Conservation (phyloP, 1,140 invertebrate genomes). For the Drosophila fuyamai region DNA sequence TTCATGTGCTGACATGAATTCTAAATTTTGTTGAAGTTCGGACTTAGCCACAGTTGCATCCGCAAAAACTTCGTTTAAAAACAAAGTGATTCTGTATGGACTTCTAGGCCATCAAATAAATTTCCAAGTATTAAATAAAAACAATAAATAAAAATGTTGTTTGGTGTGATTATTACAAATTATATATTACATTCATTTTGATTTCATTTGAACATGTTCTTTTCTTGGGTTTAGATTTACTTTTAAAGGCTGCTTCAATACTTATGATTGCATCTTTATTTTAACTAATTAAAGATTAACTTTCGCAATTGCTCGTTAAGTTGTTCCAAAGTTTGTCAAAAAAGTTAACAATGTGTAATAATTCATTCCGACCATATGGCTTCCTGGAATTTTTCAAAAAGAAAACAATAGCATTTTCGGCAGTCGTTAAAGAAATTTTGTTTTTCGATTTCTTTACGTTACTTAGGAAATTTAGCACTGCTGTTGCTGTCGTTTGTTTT, state of each 20-base stretch:
- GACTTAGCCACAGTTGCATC: neutral
- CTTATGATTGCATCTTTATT: too few species aligned
- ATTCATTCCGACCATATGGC: conserved; percentile 1
- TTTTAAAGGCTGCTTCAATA: too few species aligned
- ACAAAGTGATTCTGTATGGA: neutral
- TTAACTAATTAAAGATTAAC: neutral
- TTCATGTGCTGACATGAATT: conserved; percentile 32
- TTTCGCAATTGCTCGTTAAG: neutral
- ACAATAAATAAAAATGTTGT: too few species aligned
- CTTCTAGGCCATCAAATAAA: neutral
- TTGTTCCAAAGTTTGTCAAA: neutral
- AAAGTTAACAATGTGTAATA: neutral
- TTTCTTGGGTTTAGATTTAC: too few species aligned
- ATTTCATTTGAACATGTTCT: too few species aligned
- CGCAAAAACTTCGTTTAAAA: too few species aligned
- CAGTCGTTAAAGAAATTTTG: conserved; percentile 25
- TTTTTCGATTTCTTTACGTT: conserved; percentile 31
- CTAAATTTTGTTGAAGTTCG: neutral
- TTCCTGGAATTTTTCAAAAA: conserved; percentile 16
- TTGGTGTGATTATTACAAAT: too few species aligned
- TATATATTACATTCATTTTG: too few species aligned
- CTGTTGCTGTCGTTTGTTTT: conserved; percentile 57
- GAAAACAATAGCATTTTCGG: conserved; percentile 12
- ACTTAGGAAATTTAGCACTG: conserved; percentile 58
- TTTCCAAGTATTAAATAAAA: neutral